phyloP scores from a whole-genome alignment of 2,888 invertebrate genomes.

The Leptinotarsa juncta region DNA sequence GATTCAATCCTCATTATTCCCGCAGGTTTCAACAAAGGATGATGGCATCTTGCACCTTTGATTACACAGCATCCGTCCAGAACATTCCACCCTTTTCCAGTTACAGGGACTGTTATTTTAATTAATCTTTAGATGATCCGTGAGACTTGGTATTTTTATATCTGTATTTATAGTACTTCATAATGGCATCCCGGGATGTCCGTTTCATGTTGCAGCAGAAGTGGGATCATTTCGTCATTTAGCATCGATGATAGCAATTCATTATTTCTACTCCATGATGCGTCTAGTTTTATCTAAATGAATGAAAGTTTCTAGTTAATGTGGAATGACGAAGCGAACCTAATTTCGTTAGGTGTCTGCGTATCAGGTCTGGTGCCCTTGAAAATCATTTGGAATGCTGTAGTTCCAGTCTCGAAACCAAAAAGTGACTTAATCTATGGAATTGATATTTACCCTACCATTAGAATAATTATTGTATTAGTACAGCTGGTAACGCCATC shows the following conservation, averaged over 20 bases:
- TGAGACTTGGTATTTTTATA: conserved; percentile 41
- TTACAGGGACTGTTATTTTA: conserved; percentile 34
- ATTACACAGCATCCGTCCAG: conserved; percentile 17
- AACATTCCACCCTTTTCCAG: conserved; percentile 39
- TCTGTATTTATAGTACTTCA: conserved; percentile 29
- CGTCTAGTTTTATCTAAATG: not conserved
- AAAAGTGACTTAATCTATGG: not conserved
- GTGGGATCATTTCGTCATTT: not conserved
- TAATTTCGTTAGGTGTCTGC: not conserved
- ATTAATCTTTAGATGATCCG: conserved; percentile 22
- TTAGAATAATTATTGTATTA: no score
- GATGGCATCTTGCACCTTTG: conserved; percentile 61
- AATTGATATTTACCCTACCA: not conserved
- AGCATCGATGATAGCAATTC: not conserved
- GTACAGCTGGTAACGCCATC: no score
- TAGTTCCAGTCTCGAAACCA: not conserved
- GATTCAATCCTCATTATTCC: conserved; percentile 2
- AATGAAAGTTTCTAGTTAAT: not conserved
- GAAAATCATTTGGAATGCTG: not conserved
- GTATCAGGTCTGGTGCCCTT: not conserved
- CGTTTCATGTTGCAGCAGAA: not conserved
- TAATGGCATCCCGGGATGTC: not conserved
- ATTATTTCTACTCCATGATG: no score
- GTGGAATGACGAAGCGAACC: not conserved
- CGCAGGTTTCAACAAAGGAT: conserved; percentile 55